A percentile compares a stretch with the other conserved stretches of the same genome.
These are phyloP conservation scores for Sebastes matsubarae DNA, from an alignment of 2,797 vertebrate species.

Conservation along the genomic window DNA sequence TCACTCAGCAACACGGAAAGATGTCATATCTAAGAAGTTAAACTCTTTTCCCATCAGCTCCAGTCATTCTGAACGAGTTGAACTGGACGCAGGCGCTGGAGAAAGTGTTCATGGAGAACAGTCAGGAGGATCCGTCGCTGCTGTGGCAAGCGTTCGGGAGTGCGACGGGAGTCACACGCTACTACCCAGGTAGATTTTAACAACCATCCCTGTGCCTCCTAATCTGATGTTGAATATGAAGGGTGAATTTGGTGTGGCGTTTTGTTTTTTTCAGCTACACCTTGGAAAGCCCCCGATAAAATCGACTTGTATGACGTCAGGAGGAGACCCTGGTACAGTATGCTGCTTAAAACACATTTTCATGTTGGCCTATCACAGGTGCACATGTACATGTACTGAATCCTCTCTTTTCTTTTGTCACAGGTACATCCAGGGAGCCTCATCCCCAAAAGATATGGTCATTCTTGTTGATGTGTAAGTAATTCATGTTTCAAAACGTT, in stretches of 20 bases:
- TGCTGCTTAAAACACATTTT: background rate
- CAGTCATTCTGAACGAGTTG: slow-evolving; percentile 93
- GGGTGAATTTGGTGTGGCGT: background rate
- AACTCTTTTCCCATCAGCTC: slow-evolving; percentile 78
- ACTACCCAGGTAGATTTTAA: slow-evolving; percentile 85
- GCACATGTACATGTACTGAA: background rate
- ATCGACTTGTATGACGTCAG: slow-evolving; percentile 98
- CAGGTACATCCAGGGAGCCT: slow-evolving; percentile 99
- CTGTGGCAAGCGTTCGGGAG: slow-evolving; percentile 98
- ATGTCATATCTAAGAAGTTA: background rate
- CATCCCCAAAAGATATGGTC: slow-evolving; percentile 99
- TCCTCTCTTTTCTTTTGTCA: slow-evolving; percentile 10
- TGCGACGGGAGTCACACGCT: slow-evolving; percentile 94
- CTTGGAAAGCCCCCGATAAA: slow-evolving; percentile 97
- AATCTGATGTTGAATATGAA: background rate
- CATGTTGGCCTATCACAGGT: background rate
- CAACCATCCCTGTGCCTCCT: background rate
- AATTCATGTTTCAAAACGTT: background rate
- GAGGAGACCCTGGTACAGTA: slow-evolving; percentile 92
- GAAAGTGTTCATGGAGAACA: slow-evolving; percentile 94
- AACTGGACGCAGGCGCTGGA: slow-evolving; percentile 96
- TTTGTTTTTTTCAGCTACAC: slow-evolving; percentile 83
- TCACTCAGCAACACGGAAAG: background rate
- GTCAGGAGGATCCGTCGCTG: slow-evolving; percentile 90
- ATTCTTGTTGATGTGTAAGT: slow-evolving; percentile 99